Conservation (phyloP, 2,888 invertebrate species). For the Mythimna vitellina region DNA sequence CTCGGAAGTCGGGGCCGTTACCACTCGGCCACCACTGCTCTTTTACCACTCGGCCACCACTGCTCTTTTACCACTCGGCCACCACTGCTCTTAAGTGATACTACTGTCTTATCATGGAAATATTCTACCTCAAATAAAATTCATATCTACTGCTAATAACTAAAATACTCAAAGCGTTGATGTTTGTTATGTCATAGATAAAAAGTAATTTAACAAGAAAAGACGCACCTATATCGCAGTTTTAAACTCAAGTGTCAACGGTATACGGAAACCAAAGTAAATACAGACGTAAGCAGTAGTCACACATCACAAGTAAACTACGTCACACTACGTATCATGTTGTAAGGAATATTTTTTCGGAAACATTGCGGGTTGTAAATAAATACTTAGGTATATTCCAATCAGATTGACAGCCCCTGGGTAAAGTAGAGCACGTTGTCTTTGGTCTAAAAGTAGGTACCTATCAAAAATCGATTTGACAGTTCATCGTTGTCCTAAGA, state of each 20-base stretch:
- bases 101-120: neutral
- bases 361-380: neutral
- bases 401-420: neutral
- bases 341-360: neutral
- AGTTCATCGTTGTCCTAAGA: slow-evolving; percentile 11
- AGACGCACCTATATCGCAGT: slow-evolving; percentile 19
- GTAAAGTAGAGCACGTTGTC: neutral
- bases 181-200: slow-evolving; percentile 40
- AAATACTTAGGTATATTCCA: neutral
- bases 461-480: neutral
- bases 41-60: no score
- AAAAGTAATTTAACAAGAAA: slow-evolving; percentile 40
- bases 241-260: slow-evolving; percentile 28
- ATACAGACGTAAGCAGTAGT: slow-evolving; percentile 40
- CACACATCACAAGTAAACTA: slow-evolving; percentile 8
- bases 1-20: no score
- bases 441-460: no score
- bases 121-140: slow-evolving; percentile 1
- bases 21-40: no score
- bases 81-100: no score
- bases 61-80: no score
- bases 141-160: neutral
- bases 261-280: slow-evolving; percentile 30
- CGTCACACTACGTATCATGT: slow-evolving; percentile 13
- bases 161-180: slow-evolving; percentile 32